Percentiles rank a stretch among this genome's conserved stretches.
Evolutionary conservation across 2,113 vertebrate genomes (phyloP).

Genomic region (Ammodytes dubius): DNA sequence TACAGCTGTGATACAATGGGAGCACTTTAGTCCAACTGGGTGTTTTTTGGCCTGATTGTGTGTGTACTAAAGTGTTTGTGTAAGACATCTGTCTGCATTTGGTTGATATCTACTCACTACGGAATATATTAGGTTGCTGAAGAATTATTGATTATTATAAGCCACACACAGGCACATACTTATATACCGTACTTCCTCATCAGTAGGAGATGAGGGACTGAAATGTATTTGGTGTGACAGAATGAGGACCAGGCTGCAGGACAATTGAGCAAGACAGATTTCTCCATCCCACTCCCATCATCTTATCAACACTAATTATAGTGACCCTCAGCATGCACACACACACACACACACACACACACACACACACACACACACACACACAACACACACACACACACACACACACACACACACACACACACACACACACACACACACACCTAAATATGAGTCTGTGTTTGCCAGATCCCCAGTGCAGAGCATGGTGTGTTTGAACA

Average conservation of each 20-base stretch:
- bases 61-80: neutral
- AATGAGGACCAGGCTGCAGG: constrained; percentile 41
- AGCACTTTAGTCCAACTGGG: neutral
- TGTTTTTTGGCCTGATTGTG: constrained; percentile 1
- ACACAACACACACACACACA: constrained; percentile 3
- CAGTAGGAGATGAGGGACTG: constrained; percentile 33
- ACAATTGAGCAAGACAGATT: constrained; percentile 58
- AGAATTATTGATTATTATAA: constrained; percentile 13
- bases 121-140: neutral
- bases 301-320: constrained; percentile 60
- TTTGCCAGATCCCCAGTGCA: constrained; percentile 71
- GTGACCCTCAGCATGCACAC: constrained; percentile 47
- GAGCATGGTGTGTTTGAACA: constrained; percentile 77
- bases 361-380: no score
- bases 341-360: constrained; percentile 14
- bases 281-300: constrained; percentile 48
- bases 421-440: constrained; percentile 10
- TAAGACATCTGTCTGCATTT: constrained; percentile 14
- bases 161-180: neutral
- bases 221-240: constrained; percentile 56
- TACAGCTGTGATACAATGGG: constrained; percentile 22
- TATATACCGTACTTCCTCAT: constrained; percentile 27
- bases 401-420: constrained; percentile 11
- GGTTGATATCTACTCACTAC: constrained; percentile 1
- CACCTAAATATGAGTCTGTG: constrained; percentile 58